Conservation (phyloP, 92 coral and sea anemone genomes). For the Phenganax stokvisi region DNA sequence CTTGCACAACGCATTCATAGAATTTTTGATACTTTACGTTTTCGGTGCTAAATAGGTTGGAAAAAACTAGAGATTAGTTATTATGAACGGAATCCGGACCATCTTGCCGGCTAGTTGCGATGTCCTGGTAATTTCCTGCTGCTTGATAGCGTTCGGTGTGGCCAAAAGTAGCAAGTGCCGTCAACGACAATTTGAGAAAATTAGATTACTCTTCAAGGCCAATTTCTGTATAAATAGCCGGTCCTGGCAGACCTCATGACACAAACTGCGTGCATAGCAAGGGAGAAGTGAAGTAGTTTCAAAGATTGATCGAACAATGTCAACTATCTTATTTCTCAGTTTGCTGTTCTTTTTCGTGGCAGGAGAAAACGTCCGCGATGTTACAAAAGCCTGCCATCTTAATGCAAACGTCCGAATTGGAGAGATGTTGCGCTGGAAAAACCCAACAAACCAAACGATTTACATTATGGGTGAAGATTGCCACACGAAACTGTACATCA, state of each 20-base stretch:
- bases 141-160: conserved; percentile 19
- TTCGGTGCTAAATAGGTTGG: background rate
- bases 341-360: background rate
- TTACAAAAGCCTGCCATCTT: background rate
- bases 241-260: background rate
- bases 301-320: background rate
- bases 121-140: conserved; percentile 29
- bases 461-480: conserved; percentile 2
- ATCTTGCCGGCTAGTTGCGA: conserved; percentile 1
- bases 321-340: background rate
- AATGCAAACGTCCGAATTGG: conserved; percentile 15
- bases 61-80: background rate
- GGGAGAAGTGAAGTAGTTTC: background rate
- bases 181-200: conserved; percentile 30
- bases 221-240: conserved; percentile 20
- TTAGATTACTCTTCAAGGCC: conserved; percentile 31
- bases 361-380: background rate
- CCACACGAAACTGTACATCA: conserved; percentile 3
- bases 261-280: conserved; percentile 1
- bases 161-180: conserved; percentile 3
- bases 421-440: conserved; percentile 18
- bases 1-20: background rate
- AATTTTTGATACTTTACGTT: background rate
- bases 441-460: conserved; percentile 26
- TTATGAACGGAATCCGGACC: conserved; percentile 9